Conservation (phyloP, 2,113 vertebrate species). For the Hymenochirus boettgeri region DNA sequence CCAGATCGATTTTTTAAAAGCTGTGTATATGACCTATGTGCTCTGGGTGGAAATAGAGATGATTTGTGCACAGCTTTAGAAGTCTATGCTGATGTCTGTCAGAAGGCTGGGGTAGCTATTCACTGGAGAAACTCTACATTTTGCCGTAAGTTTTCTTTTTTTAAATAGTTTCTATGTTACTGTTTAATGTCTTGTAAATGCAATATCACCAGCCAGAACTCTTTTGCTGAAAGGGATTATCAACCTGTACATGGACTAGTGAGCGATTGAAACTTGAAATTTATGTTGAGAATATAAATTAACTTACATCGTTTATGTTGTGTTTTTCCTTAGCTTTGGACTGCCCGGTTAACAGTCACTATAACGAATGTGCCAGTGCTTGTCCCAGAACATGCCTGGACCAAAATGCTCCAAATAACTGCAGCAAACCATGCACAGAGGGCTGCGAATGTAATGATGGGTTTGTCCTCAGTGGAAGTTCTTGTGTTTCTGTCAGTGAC, state of each 20-base stretch:
- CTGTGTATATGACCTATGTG: constrained; percentile 70
- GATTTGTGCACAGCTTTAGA: constrained; percentile 61
- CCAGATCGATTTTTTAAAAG: constrained; percentile 62
- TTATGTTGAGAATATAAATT: too few species aligned
- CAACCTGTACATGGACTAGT: too few species aligned
- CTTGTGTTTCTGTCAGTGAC: constrained; percentile 52
- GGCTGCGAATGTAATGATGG: constrained; percentile 64
- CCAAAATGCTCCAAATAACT: constrained; percentile 44
- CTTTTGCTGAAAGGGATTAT: too few species aligned
- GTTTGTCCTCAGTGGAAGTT: constrained; percentile 61
- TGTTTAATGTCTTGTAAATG: too few species aligned
- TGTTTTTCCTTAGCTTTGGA: constrained; percentile 21
- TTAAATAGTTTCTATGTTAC: too few species aligned
- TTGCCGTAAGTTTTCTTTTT: constrained; percentile 64
- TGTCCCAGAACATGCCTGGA: constrained; percentile 56
- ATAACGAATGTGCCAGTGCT: constrained; percentile 52
- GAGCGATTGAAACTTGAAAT: too few species aligned
- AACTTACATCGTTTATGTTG: too few species aligned
- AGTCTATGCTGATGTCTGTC: constrained; percentile 61
- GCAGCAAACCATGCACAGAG: constrained; percentile 58
- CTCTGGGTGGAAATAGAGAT: constrained; percentile 46
- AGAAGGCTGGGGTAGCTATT: constrained; percentile 58
- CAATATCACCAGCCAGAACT: too few species aligned
- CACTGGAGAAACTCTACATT: constrained; percentile 68
- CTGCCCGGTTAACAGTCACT: constrained; percentile 65